Conservation (phyloP, 35 echinoderm and acorn worm species). For the Acanthaster planci region DNA sequence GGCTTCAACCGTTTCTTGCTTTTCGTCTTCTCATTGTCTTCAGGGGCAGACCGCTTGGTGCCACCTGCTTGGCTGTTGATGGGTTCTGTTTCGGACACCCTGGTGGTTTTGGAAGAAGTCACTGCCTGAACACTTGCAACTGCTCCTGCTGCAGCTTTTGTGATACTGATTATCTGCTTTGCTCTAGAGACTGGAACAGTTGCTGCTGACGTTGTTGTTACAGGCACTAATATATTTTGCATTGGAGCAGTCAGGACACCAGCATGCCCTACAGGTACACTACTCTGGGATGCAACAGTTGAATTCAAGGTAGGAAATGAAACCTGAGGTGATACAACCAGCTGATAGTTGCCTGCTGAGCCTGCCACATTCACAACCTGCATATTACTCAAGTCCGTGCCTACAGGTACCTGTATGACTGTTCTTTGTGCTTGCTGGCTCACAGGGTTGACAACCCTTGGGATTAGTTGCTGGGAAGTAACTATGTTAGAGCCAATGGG, state of each 20-base stretch:
- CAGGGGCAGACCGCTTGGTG: background rate
- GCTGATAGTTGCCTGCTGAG: background rate
- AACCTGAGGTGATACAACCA: background rate
- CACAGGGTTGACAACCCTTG: background rate
- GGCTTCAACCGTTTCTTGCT: background rate
- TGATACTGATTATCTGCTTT: background rate
- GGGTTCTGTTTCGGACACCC: background rate
- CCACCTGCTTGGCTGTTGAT: background rate
- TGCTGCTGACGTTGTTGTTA: background rate
- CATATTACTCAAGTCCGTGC: background rate
- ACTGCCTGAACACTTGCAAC: background rate
- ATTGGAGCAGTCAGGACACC: background rate
- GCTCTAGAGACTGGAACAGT: background rate
- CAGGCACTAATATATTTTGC: background rate
- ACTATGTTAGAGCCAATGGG: too few species aligned
- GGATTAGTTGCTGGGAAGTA: background rate
- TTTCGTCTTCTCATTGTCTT: background rate
- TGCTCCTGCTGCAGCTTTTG: background rate
- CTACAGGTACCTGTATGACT: constrained; percentile 4
- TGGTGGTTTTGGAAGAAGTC: background rate
- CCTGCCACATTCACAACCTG: constrained; percentile 3
- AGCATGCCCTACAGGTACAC: background rate
- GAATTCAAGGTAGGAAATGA: background rate
- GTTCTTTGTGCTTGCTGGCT: background rate
- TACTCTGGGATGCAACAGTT: background rate